These are phyloP conservation scores for Ibidorhyncha struthersii DNA, from an alignment of 2,113 vertebrate species.

Conservation along the genomic window DNA sequence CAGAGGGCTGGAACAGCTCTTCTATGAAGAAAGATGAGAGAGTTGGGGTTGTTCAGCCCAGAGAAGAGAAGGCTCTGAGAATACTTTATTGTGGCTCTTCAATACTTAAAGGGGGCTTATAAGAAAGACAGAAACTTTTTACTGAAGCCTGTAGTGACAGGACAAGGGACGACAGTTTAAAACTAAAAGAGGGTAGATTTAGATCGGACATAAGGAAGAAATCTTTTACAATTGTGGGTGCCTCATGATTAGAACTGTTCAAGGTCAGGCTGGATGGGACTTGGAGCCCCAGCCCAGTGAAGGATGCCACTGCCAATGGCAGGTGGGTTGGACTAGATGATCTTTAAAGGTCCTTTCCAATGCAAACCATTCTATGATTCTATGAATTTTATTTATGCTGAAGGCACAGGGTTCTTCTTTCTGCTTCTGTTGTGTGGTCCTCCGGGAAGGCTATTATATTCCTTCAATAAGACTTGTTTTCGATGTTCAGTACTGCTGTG, in stretches of 20 bases:
- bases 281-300: no score
- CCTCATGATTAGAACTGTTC: not conserved
- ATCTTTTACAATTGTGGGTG: rapidly evolving
- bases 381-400: not conserved
- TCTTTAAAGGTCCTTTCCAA: not conserved
- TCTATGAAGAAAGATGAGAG: not conserved
- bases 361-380: not conserved
- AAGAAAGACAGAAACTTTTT: not conserved
- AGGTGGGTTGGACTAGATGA: not conserved
- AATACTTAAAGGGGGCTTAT: not conserved
- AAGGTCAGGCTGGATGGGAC: not conserved
- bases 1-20: not conserved
- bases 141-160: no score
- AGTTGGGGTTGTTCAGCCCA: not conserved
- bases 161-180: not conserved
- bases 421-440: not conserved
- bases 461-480: not conserved
- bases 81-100: not conserved
- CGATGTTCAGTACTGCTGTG: not conserved
- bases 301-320: not conserved
- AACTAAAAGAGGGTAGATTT: not conserved
- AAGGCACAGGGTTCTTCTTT: not conserved
- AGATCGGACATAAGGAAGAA: not conserved
- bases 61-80: not conserved
- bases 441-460: not conserved